phyloP scores from a whole-genome alignment of 1,140 invertebrate species.

The Parapsyche elsis region DNA sequence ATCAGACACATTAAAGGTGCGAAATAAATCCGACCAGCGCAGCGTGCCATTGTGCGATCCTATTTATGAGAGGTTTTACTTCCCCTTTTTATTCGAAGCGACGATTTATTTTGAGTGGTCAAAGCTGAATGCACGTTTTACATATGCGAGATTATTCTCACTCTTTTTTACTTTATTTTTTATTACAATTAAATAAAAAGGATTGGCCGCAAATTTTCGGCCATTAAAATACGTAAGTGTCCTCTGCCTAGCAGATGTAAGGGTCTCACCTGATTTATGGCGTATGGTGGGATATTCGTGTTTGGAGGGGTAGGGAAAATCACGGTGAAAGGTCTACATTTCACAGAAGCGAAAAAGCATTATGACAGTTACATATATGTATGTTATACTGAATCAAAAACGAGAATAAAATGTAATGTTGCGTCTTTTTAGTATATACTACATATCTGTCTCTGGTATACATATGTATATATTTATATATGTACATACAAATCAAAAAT shows the following conservation, averaged over 20 bases:
- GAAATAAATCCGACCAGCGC: background rate
- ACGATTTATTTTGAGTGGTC: slow-evolving; percentile 7
- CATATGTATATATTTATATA: too few relatives aligned
- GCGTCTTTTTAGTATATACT: too few relatives aligned
- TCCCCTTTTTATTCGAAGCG: too few relatives aligned
- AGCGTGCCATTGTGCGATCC: too few relatives aligned
- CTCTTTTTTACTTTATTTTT: background rate
- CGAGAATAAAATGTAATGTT: background rate
- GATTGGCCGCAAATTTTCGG: slow-evolving; percentile 4
- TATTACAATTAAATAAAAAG: background rate
- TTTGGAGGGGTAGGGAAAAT: background rate
- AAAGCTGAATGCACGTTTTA: background rate
- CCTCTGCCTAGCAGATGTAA: background rate
- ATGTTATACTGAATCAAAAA: background rate
- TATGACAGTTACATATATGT: background rate
- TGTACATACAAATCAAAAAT: too few relatives aligned
- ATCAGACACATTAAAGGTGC: background rate
- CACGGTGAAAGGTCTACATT: slow-evolving; percentile 8
- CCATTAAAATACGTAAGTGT: slow-evolving; percentile 17
- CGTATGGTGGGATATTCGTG: background rate
- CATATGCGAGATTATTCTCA: background rate
- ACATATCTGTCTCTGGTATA: too few relatives aligned
- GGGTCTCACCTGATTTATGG: slow-evolving; percentile 7
- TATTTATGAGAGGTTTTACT: too few relatives aligned
- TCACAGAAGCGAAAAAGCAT: background rate